Evolutionary conservation across 2,797 vertebrate genomes (phyloP).

Genomic region (Argyrosomus regius): DNA sequence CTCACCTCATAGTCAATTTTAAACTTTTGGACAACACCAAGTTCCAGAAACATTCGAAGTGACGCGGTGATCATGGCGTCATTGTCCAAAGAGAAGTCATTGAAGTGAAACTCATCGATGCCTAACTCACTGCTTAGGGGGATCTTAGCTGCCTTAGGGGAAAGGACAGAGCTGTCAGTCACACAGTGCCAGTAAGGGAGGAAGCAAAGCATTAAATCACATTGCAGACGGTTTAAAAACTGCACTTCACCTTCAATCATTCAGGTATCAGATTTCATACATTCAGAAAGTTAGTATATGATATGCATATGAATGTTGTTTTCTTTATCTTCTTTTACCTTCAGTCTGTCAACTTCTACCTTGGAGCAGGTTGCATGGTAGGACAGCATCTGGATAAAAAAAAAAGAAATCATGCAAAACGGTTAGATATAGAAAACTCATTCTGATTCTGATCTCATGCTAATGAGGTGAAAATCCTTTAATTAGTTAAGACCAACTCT

Average conservation of each 20-base stretch:
- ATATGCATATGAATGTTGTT: background rate
- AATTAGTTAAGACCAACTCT: background rate
- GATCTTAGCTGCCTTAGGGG: slow-evolving; percentile 87
- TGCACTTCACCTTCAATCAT: background rate
- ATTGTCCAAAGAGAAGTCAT: slow-evolving; percentile 88
- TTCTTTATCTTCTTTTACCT: slow-evolving; percentile 75
- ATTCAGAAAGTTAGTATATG: background rate
- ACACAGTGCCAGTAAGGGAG: slow-evolving; percentile 5
- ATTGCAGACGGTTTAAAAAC: background rate
- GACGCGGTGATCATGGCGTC: slow-evolving; percentile 89
- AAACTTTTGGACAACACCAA: slow-evolving; percentile 87
- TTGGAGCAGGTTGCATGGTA: slow-evolving; percentile 90
- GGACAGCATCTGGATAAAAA: slow-evolving; percentile 85
- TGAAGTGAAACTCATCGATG: slow-evolving; percentile 88
- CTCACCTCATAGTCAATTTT: slow-evolving; percentile 89
- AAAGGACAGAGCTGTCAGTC: slow-evolving; percentile 61
- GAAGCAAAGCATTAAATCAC: background rate
- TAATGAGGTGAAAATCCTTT: background rate
- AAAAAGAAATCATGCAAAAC: slow-evolving; percentile 20
- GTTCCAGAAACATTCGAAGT: slow-evolving; percentile 88
- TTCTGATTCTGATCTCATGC: background rate
- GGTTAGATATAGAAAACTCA: background rate
- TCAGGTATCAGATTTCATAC: slow-evolving; percentile 5
- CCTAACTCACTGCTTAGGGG: slow-evolving; percentile 86
- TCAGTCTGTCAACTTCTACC: slow-evolving; percentile 88